Evolutionary conservation across 2,888 invertebrate species (phyloP), one percentile per base, ranked within the genome.

Genomic region (Serripes groenlandicus): DNA sequence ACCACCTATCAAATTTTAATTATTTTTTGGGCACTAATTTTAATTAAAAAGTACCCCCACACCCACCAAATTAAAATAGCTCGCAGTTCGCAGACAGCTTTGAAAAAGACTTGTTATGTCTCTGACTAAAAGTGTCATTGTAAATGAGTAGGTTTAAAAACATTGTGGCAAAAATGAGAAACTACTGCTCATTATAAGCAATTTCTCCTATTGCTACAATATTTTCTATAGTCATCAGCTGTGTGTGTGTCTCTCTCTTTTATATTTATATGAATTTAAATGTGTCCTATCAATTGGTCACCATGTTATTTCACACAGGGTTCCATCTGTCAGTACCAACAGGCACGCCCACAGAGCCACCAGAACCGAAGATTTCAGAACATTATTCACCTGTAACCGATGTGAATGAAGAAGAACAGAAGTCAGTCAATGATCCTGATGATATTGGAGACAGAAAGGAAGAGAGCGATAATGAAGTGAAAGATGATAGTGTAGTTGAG

Each of bases 281-380:
- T 42, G 42, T 42, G 15, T 42, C 42, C 15, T 42, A 42, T 15
- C 42, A 42, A 11, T 42, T 42, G 42, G 42, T 15, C 42, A 42
- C 42, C 15, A 42, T 15, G 7, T 42, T 42, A 49, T 15, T 49
- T 21, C 49, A 49, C 21, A 26, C 54, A 70, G 70, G 32, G 7
- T 70, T 70, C 23, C 70, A 70, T 70, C 32, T 70, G 23, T 70
- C 70, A 21, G 54, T 70, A 30, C 70, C 70, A 28, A 52, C 52
- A 70, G 70, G 54, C 28, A 66, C 66, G 18, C 66, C 66, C 23
- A 28, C 66, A 26, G 66, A 66, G 28, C 66, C 66, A 11, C 66
- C 66, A 23, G 42, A 66, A 2, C 23, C 28, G 0, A 66, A 26
- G 23, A 35, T 66, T 3, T 18, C 66, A 1, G 23, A 37, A 23